Evolutionary conservation across 2,113 vertebrate species (phyloP).

Genomic region (Ceratotherium simum): DNA sequence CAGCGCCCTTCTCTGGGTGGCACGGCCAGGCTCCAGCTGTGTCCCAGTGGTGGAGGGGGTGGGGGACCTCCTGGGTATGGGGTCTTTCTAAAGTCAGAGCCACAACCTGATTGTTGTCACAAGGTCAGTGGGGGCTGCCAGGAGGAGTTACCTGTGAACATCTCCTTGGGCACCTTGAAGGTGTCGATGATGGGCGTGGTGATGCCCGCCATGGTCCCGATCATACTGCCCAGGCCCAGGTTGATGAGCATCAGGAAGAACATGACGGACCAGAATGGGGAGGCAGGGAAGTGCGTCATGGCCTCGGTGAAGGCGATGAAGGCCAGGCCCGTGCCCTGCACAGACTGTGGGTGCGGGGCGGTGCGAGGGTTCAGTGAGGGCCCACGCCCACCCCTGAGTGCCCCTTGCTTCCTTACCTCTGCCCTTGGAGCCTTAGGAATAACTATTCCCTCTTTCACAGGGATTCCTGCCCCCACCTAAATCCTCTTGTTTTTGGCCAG

Average conservation of each 20-base stretch:
- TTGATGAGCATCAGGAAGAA: slow-evolving; percentile 99
- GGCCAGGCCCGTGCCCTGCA: slow-evolving; percentile 98
- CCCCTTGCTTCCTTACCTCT: neutral
- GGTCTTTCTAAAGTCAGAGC: neutral
- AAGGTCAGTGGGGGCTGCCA: neutral
- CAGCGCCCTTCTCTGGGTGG: neutral
- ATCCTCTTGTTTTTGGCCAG: neutral
- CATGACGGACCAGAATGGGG: slow-evolving; percentile 99
- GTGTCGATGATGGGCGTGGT: slow-evolving; percentile 97
- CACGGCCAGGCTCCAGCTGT: neutral
- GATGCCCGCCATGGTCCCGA: slow-evolving; percentile 99
- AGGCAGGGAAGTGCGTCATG: slow-evolving; percentile 98
- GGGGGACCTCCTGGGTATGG: neutral
- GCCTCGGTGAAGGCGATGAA: slow-evolving; percentile 99
- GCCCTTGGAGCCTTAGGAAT: neutral
- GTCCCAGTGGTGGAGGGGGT: fast-evolving
- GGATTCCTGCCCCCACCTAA: neutral
- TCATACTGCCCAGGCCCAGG: slow-evolving; percentile 98
- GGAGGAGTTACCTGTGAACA: slow-evolving; percentile 93
- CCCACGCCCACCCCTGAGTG: neutral
- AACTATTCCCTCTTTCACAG: neutral
- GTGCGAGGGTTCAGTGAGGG: neutral
- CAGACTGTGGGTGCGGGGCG: slow-evolving; percentile 88
- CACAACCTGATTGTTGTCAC: fast-evolving
- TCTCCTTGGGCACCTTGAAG: slow-evolving; percentile 98